These are phyloP conservation scores for Chascanopsetta lugubris DNA, from an alignment of 2,113 vertebrate genomes.

Conservation along the genomic window DNA sequence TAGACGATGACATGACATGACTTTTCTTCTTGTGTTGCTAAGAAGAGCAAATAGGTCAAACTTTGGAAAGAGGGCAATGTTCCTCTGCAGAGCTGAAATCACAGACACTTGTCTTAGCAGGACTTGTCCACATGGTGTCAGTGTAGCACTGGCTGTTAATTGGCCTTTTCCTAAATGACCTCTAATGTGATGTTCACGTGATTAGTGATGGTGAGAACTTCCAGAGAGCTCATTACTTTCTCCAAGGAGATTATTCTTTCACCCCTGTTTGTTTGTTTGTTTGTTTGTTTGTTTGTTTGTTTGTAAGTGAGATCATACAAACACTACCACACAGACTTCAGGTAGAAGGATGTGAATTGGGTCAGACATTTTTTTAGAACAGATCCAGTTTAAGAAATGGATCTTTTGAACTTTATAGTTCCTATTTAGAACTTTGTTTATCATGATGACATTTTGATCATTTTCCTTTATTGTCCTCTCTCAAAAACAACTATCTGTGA, in stretches of 20 bases:
- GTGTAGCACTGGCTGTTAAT: conserved; percentile 39
- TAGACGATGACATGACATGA: no score
- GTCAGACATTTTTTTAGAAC: no score
- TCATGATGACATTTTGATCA: no score
- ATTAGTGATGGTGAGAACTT: conserved; percentile 1
- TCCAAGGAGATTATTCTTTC: not conserved
- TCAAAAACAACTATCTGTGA: no score
- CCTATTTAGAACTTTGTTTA: not conserved
- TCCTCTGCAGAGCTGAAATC: not conserved
- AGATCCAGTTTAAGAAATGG: no score
- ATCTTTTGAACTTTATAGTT: no score
- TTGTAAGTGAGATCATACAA: not conserved
- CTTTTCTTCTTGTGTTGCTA: no score
- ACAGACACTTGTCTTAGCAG: not conserved
- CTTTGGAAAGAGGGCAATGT: not conserved
- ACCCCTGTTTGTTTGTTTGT: not conserved
- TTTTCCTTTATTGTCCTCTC: no score
- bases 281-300: not conserved
- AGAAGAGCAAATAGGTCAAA: not conserved
- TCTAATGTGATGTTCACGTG: not conserved
- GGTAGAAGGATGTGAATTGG: no score
- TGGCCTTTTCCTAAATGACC: conserved; percentile 1
- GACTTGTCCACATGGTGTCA: conserved; percentile 58
- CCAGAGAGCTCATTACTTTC: not conserved
- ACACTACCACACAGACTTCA: no score